A percentile compares a stretch with the other conserved stretches of the same genome.
Evolutionary conservation across 2,888 invertebrate genomes (phyloP).

Genomic region (Hypolimnas misippus): DNA sequence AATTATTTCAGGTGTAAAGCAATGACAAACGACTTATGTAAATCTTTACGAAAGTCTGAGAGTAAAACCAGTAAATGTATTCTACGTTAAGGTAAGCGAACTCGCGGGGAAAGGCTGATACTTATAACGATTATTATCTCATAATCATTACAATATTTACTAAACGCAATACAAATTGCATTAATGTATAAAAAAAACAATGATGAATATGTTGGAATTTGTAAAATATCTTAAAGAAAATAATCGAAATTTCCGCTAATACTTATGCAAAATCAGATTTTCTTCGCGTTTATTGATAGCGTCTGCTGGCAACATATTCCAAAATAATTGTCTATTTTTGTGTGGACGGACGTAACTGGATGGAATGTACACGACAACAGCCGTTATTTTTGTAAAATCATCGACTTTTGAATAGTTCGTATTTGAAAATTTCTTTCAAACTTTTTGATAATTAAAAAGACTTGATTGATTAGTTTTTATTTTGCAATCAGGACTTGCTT

Average conservation of each 20-base stretch:
- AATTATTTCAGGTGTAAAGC: too few relatives aligned
- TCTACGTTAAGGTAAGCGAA: too few relatives aligned
- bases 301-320: slow-evolving; percentile 73
- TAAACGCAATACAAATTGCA: too few relatives aligned
- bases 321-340: slow-evolving; percentile 78
- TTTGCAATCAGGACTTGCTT: neutral
- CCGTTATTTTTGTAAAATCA: slow-evolving; percentile 61
- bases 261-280: slow-evolving; percentile 25
- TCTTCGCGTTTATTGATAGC: slow-evolving; percentile 57
- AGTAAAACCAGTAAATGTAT: too few relatives aligned
- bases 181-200: too few relatives aligned
- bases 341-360: slow-evolving; percentile 60
- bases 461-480: neutral
- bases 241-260: slow-evolving; percentile 8
- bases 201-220: neutral
- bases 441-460: neutral
- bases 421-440: slow-evolving; percentile 25
- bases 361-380: slow-evolving; percentile 69
- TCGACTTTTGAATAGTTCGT: slow-evolving; percentile 51
- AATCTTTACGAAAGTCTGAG: too few relatives aligned
- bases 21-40: too few relatives aligned
- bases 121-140: too few relatives aligned
- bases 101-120: too few relatives aligned
- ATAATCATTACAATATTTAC: too few relatives aligned
- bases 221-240: neutral